A percentile compares a stretch with the other conserved stretches of the same genome.
Evolutionary conservation across 1,140 invertebrate species (phyloP).

Genomic region (Drosophila nasuta): DNA sequence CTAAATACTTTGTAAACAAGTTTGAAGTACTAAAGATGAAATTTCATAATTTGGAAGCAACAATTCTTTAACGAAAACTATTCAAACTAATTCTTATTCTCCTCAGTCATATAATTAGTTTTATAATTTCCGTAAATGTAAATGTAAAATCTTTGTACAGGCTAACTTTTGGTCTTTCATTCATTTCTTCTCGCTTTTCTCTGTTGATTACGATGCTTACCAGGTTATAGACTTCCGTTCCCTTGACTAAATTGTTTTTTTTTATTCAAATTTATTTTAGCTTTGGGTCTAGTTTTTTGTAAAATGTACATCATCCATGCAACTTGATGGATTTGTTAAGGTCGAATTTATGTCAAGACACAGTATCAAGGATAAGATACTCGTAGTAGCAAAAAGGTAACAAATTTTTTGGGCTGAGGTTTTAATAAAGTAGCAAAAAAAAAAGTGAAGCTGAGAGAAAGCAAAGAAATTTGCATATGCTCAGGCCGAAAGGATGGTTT

Average conservation of each 20-base stretch:
- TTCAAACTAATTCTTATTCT: too few species aligned
- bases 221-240: conserved; percentile 15
- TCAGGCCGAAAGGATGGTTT: neutral
- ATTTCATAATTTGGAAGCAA: too few species aligned
- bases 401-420: conserved; percentile 39
- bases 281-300: conserved; percentile 14
- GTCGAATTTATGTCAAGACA: neutral
- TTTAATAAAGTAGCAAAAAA: conserved; percentile 6
- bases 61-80: too few species aligned
- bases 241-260: conserved; percentile 67
- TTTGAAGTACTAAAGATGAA: too few species aligned
- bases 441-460: neutral
- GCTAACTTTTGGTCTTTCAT: neutral
- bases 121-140: too few species aligned
- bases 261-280: conserved; percentile 72
- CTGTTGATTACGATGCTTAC: conserved; percentile 29
- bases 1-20: too few species aligned
- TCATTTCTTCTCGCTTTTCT: conserved; percentile 1
- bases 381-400: conserved; percentile 32
- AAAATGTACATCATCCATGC: conserved; percentile 8
- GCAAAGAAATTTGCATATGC: conserved; percentile 57
- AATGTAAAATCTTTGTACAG: neutral
- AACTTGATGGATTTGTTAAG: conserved; percentile 46
- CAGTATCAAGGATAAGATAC: neutral
- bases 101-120: too few species aligned